A percentile compares a stretch with the other conserved stretches of the same genome.
phyloP scores from a whole-genome alignment of 2,797 vertebrate genomes.

The Ibycter americanus region DNA sequence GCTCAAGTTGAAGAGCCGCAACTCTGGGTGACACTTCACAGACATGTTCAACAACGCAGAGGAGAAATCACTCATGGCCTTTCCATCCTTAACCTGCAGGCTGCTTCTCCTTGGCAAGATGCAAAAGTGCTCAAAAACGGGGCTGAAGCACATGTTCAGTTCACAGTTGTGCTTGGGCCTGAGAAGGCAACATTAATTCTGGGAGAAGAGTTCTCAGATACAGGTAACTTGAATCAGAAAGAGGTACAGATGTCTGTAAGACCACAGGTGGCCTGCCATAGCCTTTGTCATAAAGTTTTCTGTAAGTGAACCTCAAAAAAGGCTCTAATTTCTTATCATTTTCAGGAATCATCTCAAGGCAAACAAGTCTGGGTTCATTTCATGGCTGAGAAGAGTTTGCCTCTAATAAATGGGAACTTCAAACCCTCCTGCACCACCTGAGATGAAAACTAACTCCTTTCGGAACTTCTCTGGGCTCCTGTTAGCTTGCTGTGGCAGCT shows the following conservation, averaged over 20 bases:
- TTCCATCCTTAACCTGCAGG: background rate
- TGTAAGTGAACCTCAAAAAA: background rate
- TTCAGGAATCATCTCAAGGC: background rate
- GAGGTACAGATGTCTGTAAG: background rate
- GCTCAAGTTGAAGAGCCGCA: background rate
- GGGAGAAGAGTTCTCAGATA: background rate
- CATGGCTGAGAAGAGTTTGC: background rate
- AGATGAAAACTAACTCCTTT: background rate
- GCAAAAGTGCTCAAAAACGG: background rate
- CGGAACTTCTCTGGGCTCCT: background rate
- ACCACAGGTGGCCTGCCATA: background rate
- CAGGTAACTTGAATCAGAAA: background rate
- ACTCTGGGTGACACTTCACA: background rate
- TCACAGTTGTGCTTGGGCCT: background rate
- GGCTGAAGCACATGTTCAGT: background rate
- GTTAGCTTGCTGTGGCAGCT: background rate
- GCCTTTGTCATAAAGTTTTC: background rate
- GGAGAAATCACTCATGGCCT: background rate
- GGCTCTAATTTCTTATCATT: background rate
- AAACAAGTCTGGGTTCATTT: background rate
- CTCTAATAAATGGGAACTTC: slow-evolving; percentile 1
- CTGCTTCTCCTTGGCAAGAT: background rate
- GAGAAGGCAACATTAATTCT: background rate
- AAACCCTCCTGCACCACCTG: background rate
- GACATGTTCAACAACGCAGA: background rate